Evolutionary conservation across 2,888 invertebrate genomes (phyloP).

Genomic region (Lysandra coridon): DNA sequence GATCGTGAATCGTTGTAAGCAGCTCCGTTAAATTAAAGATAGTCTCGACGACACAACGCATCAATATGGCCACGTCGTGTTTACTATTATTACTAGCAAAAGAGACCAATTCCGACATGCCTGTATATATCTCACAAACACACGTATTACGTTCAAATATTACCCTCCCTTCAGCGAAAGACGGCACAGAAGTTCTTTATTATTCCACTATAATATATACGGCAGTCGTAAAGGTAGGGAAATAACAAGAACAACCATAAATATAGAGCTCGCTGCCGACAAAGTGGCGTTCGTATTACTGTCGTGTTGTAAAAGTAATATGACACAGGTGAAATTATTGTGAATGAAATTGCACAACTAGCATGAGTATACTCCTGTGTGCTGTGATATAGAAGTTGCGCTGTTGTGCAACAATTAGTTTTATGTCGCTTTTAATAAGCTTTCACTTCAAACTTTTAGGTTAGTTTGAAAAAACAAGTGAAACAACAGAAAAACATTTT

Average conservation of each 20-base stretch:
- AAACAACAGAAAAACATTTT: neutral
- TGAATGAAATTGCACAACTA: conserved; percentile 3
- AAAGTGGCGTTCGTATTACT: conserved; percentile 1
- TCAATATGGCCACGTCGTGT: too few relatives aligned
- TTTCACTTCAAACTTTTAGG: neutral
- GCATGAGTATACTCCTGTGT: neutral
- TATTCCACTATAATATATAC: conserved; percentile 14
- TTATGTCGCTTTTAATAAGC: neutral
- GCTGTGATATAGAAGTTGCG: neutral
- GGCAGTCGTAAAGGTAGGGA: neutral
- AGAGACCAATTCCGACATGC: too few relatives aligned
- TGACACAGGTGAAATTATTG: conserved; percentile 10
- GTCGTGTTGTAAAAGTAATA: conserved; percentile 8
- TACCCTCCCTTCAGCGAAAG: neutral
- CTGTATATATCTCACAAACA: too few relatives aligned
- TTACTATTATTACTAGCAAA: too few relatives aligned
- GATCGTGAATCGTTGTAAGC: too few relatives aligned
- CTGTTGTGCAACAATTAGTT: neutral
- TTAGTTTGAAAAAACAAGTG: neutral
- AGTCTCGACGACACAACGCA: too few relatives aligned
- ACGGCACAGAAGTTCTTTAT: neutral
- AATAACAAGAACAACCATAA: conserved; percentile 12
- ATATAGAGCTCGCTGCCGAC: neutral
- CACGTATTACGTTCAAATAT: neutral
- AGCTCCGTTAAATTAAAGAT: too few relatives aligned